phyloP scores from a whole-genome alignment of 2,113 vertebrate genomes.

The Leiothrix lutea region DNA sequence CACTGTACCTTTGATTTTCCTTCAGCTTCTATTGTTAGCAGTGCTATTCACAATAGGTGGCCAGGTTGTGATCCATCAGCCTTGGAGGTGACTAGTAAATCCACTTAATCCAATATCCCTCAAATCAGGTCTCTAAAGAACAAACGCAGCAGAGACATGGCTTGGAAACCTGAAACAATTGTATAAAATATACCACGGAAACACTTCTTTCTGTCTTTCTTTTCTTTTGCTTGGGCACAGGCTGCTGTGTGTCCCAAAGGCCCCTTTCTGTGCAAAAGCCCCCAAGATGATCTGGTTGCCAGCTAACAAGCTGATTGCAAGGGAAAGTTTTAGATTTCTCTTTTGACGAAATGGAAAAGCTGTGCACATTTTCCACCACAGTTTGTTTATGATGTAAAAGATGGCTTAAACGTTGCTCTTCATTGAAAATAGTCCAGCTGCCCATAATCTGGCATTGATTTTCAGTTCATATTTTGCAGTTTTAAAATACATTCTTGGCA shows the following conservation, averaged over 20 bases:
- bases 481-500: conserved; percentile 26
- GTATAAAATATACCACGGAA: accelerated
- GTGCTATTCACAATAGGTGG: neutral
- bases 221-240: neutral
- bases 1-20: neutral
- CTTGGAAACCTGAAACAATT: neutral
- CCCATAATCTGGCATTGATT: conserved; percentile 24
- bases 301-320: neutral
- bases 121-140: neutral
- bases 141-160: accelerated
- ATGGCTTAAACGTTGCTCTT: neutral
- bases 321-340: neutral
- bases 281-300: neutral
- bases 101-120: neutral
- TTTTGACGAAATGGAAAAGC: neutral
- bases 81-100: neutral
- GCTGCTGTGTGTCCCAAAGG: neutral
- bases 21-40: neutral
- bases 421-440: neutral
- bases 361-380: neutral
- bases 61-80: neutral
- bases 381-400: neutral
- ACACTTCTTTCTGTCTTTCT: neutral
- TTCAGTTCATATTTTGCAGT: conserved; percentile 6
- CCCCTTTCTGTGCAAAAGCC: neutral